These are phyloP conservation scores for Eutrigla gurnardus DNA, from an alignment of 2,797 vertebrate species.

Conservation along the genomic window DNA sequence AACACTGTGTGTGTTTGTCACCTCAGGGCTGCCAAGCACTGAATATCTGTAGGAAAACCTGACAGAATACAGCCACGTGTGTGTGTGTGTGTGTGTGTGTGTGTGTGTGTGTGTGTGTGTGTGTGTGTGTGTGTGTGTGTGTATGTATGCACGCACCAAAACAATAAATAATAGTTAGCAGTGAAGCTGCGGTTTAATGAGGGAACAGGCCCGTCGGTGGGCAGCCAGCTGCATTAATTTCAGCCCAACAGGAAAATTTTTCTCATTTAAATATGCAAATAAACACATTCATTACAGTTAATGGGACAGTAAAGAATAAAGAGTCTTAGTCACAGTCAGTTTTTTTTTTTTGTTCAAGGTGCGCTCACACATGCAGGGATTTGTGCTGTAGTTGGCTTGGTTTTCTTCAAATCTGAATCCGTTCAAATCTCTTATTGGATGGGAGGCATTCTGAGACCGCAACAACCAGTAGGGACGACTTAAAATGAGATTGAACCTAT, in stretches of 20 bases:
- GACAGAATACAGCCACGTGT: constrained; percentile 1
- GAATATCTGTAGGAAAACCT: not conserved
- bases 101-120: not conserved
- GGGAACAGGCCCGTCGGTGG: constrained; percentile 16
- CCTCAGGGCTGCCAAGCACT: constrained; percentile 1
- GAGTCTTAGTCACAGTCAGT: not conserved
- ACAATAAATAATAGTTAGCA: constrained; percentile 55
- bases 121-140: not conserved
- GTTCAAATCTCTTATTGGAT: not conserved
- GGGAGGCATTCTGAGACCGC: not conserved
- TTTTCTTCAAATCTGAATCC: not conserved
- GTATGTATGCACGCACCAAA: not conserved
- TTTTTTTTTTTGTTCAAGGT: not conserved
- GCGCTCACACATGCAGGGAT: not conserved
- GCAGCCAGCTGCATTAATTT: constrained; percentile 9
- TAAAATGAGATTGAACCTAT: not conserved
- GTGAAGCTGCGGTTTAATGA: constrained; percentile 48
- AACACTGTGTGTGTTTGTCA: constrained; percentile 8
- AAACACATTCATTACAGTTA: constrained; percentile 21
- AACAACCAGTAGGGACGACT: not conserved
- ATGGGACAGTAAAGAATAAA: constrained; percentile 4
- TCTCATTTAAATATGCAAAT: constrained; percentile 57
- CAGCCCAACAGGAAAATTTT: constrained; percentile 57
- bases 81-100: not conserved
- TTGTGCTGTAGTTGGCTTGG: not conserved